These are phyloP conservation scores for Pseudochirops corinnae DNA, from an alignment of 2,797 vertebrate genomes.

Conservation along the genomic window DNA sequence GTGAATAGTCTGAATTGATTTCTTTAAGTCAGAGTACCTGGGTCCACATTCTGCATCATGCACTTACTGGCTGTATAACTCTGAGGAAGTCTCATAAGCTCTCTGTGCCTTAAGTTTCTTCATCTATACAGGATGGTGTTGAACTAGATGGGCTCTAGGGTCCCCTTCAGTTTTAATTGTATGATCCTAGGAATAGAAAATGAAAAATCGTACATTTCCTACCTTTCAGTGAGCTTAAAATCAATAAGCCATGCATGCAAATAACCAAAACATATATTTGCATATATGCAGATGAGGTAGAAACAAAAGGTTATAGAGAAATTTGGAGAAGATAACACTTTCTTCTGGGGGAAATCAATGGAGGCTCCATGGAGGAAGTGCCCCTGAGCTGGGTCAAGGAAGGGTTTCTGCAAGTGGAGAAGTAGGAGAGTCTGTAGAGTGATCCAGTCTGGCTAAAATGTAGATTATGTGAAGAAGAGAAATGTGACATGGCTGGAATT, in stretches of 20 bases:
- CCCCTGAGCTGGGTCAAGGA: not conserved
- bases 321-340: not conserved
- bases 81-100: not conserved
- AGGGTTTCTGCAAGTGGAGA: not conserved
- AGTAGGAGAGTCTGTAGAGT: not conserved
- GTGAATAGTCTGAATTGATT: not conserved
- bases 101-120: not conserved
- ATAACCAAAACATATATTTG: not conserved
- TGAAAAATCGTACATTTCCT: not conserved
- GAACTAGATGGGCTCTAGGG: not conserved
- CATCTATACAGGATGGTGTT: not conserved
- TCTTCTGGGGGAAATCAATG: not conserved
- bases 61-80: not conserved
- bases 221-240: not conserved
- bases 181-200: not conserved
- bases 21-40: not conserved
- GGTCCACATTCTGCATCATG: not conserved
- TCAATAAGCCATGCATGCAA: not conserved
- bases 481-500: too few species aligned
- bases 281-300: not conserved
- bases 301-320: not conserved
- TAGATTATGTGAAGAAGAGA: too few species aligned
- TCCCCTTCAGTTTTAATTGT: not conserved
- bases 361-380: not conserved
- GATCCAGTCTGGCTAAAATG: too few species aligned